These are phyloP conservation scores for Nymphalis polychloros DNA, from an alignment of 2,888 invertebrate species.

Conservation along the genomic window DNA sequence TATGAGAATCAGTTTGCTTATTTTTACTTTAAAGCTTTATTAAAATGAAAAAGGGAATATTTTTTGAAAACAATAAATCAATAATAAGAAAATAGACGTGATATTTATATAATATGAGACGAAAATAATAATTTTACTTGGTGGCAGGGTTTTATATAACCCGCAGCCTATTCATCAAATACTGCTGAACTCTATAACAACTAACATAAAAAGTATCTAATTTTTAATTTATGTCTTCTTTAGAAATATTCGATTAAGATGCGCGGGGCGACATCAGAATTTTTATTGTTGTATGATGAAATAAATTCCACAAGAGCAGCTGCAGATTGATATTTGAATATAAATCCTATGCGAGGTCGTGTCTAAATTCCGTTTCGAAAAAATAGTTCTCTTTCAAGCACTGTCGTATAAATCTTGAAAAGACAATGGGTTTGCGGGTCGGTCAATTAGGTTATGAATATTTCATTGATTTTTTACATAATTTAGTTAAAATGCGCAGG, in stretches of 20 bases:
- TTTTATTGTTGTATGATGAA: constrained; percentile 62
- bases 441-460: constrained; percentile 64
- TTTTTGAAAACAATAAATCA: too few relatives aligned
- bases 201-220: not conserved
- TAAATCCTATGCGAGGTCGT: constrained; percentile 62
- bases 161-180: too few relatives aligned
- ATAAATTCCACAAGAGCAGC: constrained; percentile 61
- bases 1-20: too few relatives aligned
- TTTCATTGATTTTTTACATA: constrained; percentile 59
- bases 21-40: too few relatives aligned
- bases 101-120: too few relatives aligned
- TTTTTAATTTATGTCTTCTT: constrained; percentile 61
- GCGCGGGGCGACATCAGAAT: constrained; percentile 50
- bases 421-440: constrained; percentile 60
- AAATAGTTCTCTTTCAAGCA: constrained; percentile 30
- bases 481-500: constrained; percentile 39
- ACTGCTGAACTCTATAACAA: not conserved
- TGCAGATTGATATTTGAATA: constrained; percentile 57
- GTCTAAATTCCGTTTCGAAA: constrained; percentile 42
- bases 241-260: constrained; percentile 55
- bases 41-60: too few relatives aligned
- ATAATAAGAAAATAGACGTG: too few relatives aligned
- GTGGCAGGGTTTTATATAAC: too few relatives aligned
- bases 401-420: constrained; percentile 60
- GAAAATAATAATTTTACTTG: too few relatives aligned